These are phyloP conservation scores for Priocnemis perturbator DNA, from an alignment of 2,888 invertebrate genomes.

Conservation along the genomic window DNA sequence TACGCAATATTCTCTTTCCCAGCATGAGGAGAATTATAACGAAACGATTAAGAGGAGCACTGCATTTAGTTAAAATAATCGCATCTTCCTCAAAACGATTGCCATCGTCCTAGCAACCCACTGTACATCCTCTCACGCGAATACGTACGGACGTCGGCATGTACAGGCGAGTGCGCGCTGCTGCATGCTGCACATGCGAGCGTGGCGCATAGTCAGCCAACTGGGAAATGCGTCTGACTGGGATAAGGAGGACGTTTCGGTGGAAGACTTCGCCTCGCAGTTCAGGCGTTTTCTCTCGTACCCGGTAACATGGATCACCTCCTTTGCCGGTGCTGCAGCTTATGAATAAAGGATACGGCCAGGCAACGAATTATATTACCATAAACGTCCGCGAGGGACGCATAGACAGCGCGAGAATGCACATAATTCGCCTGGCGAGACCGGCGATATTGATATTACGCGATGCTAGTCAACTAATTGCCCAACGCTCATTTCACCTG, in stretches of 20 bases:
- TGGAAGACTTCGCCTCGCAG: slow-evolving; percentile 29
- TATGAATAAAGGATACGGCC: slow-evolving; percentile 62
- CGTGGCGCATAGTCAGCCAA: slow-evolving; percentile 37
- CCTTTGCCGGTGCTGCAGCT: slow-evolving; percentile 41
- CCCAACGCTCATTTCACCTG: background rate
- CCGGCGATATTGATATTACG: slow-evolving; percentile 23
- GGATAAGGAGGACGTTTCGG: slow-evolving; percentile 42
- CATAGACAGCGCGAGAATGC: slow-evolving; percentile 21
- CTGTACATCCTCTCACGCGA: background rate
- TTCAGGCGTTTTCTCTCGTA: slow-evolving; percentile 16
- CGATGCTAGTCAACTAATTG: slow-evolving; percentile 5
- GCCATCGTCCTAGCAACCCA: too few relatives aligned
- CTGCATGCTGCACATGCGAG: slow-evolving; percentile 18
- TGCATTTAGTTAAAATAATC: too few relatives aligned
- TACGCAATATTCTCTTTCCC: too few relatives aligned
- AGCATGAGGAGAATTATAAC: too few relatives aligned
- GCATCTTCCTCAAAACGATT: too few relatives aligned
- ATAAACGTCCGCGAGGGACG: slow-evolving; percentile 60
- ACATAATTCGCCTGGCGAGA: slow-evolving; percentile 12
- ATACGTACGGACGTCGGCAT: background rate
- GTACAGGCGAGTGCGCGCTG: slow-evolving; percentile 1
- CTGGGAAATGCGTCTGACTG: slow-evolving; percentile 52
- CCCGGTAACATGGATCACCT: slow-evolving; percentile 22
- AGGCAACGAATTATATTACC: slow-evolving; percentile 63
- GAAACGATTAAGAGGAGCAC: too few relatives aligned